phyloP scores from a whole-genome alignment of 2,113 vertebrate genomes.

The Lonchura striata region DNA sequence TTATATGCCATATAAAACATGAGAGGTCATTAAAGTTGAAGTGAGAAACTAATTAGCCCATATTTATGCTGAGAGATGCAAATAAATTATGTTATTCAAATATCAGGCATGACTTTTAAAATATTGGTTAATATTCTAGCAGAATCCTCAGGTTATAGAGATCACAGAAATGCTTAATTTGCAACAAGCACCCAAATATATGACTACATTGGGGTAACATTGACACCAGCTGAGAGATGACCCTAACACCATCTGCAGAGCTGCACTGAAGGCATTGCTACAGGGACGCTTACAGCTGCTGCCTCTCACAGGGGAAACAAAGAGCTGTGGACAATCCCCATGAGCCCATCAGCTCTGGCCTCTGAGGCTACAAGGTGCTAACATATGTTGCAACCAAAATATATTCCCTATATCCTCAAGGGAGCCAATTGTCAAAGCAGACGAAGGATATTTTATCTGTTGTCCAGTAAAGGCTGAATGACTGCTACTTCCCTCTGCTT shows the following conservation, averaged over 20 bases:
- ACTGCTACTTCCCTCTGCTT: neutral
- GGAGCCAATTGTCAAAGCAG: neutral
- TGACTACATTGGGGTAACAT: neutral
- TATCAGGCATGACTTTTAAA: neutral
- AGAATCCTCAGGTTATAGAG: neutral
- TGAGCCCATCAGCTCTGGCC: neutral
- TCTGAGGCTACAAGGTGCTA: neutral
- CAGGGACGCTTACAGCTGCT: neutral
- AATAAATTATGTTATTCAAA: neutral
- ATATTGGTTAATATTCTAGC: neutral
- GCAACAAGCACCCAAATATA: neutral
- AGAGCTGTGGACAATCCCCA: neutral
- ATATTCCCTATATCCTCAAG: neutral
- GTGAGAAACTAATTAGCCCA: neutral
- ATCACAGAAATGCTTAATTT: neutral
- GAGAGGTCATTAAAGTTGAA: slow-evolving; percentile 7
- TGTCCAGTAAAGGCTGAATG: neutral
- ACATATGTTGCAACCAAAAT: neutral
- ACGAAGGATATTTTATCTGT: neutral
- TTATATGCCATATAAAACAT: neutral
- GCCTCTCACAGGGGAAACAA: neutral
- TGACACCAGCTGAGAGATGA: neutral
- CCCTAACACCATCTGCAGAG: neutral
- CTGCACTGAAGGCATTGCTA: neutral
- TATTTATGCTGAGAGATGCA: neutral